Conservation (phyloP, 2,113 vertebrate species). For the Lynx canadensis region DNA sequence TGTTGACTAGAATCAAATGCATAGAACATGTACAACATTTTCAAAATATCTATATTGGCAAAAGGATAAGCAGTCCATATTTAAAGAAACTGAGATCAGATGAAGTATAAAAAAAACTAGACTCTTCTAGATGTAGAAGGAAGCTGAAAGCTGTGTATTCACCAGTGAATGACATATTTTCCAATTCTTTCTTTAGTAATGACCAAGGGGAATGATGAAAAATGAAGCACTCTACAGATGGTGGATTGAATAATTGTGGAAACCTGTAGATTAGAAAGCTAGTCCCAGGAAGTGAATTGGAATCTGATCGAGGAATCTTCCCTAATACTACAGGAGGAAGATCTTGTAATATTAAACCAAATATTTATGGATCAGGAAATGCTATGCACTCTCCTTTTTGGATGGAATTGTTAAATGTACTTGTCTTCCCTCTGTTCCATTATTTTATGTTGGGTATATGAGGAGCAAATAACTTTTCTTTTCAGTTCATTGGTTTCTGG, state of each 20-base stretch:
- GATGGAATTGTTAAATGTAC: neutral
- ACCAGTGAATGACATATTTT: neutral
- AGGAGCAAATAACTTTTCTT: neutral
- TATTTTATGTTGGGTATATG: neutral
- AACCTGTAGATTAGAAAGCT: neutral
- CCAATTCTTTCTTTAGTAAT: slow-evolving; percentile 4
- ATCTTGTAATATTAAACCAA: neutral
- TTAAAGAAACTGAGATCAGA: neutral
- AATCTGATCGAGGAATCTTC: neutral
- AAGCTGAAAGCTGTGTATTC: neutral
- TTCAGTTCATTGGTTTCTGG: neutral
- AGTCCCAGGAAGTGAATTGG: neutral
- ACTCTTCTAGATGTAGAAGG: neutral
- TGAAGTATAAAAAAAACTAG: neutral
- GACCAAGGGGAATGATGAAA: neutral
- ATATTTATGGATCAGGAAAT: neutral
- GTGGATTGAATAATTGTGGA: neutral
- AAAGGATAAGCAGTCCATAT: neutral
- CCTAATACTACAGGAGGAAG: neutral
- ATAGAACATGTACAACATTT: neutral
- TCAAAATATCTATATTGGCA: neutral
- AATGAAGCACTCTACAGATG: neutral
- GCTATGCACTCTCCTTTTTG: neutral
- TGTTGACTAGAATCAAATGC: neutral
- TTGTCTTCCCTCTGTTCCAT: neutral